phyloP scores from a whole-genome alignment of 2,797 vertebrate genomes.

The Sebastes diaconus region DNA sequence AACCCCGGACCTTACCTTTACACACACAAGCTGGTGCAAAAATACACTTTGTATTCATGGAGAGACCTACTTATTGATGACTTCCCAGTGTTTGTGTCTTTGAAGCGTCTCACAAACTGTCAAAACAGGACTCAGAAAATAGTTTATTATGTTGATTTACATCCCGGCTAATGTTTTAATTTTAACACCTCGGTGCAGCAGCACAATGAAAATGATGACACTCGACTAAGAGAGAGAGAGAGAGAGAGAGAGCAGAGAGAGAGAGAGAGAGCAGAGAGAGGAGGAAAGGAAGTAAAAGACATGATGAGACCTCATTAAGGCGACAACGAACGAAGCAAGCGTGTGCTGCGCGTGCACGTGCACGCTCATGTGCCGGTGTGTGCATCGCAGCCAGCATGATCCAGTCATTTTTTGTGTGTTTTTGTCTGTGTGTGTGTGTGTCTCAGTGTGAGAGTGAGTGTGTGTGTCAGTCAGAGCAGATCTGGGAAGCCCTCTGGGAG shows the following conservation, averaged over 20 bases:
- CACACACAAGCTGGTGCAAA: neutral
- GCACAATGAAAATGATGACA: conserved; percentile 44
- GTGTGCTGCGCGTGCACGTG: conserved; percentile 1
- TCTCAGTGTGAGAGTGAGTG: conserved; percentile 25
- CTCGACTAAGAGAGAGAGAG: conserved; percentile 42
- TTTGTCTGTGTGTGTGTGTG: conserved; percentile 1
- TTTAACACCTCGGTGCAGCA: conserved; percentile 27
- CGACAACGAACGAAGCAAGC: conserved; percentile 22
- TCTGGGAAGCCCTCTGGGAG: conserved; percentile 64
- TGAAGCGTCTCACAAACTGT: conserved; percentile 8
- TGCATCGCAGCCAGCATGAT: conserved; percentile 20
- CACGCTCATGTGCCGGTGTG: conserved; percentile 2
- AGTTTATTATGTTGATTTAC: conserved; percentile 26
- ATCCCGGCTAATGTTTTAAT: conserved; percentile 45
- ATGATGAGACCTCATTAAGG: conserved; percentile 76
- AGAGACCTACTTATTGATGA: neutral
- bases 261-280: conserved; percentile 1
- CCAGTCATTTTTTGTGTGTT: conserved; percentile 39
- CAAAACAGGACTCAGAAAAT: conserved; percentile 18
- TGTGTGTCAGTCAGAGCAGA: conserved; percentile 56
- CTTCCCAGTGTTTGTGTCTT: conserved; percentile 20
- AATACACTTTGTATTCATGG: conserved; percentile 10
- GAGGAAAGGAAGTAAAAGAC: conserved; percentile 35
- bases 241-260: conserved; percentile 1
- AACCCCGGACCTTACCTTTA: neutral